Percentiles rank a stretch among this genome's conserved stretches.
phyloP scores from a whole-genome alignment of 2,113 vertebrate species.

The Osmerus mordax region DNA sequence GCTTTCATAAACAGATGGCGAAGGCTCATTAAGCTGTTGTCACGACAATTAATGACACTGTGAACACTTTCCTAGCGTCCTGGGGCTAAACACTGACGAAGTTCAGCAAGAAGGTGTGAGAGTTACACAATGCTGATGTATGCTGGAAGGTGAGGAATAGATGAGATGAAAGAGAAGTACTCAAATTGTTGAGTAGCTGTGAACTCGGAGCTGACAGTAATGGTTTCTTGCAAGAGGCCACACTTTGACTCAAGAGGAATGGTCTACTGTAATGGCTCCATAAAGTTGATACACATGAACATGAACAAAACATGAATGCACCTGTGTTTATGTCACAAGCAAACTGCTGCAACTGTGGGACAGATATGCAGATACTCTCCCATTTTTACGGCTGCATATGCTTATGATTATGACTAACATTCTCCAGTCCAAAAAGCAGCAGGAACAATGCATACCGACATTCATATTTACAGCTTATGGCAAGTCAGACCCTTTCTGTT shows the following conservation, averaged over 20 bases:
- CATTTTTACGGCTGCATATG: background rate
- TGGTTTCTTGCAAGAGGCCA: conserved; percentile 40
- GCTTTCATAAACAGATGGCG: conserved; percentile 73
- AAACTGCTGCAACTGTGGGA: background rate
- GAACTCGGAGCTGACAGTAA: conserved; percentile 40
- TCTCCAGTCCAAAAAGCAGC: background rate
- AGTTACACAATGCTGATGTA: conserved; percentile 59
- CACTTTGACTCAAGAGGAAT: conserved; percentile 17
- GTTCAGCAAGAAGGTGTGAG: conserved; percentile 58
- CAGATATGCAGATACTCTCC: background rate
- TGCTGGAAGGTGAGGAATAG: conserved; percentile 54
- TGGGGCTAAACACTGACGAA: conserved; percentile 48
- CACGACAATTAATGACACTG: conserved; percentile 72
- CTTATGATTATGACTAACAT: conserved; percentile 15
- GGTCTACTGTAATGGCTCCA: conserved; percentile 4
- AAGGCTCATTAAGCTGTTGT: conserved; percentile 73
- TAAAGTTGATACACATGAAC: background rate
- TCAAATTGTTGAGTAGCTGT: conserved; percentile 44
- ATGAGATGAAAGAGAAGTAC: conserved; percentile 48
- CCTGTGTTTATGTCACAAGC: background rate
- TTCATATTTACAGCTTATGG: conserved; percentile 22
- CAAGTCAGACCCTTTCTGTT: conserved; percentile 4
- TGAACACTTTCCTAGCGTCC: conserved; percentile 66
- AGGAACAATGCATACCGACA: conserved; percentile 8
- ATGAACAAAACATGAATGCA: background rate